Evolutionary conservation across 2,113 vertebrate genomes (phyloP).

Genomic region (pig (Sus scrofa)): DNA sequence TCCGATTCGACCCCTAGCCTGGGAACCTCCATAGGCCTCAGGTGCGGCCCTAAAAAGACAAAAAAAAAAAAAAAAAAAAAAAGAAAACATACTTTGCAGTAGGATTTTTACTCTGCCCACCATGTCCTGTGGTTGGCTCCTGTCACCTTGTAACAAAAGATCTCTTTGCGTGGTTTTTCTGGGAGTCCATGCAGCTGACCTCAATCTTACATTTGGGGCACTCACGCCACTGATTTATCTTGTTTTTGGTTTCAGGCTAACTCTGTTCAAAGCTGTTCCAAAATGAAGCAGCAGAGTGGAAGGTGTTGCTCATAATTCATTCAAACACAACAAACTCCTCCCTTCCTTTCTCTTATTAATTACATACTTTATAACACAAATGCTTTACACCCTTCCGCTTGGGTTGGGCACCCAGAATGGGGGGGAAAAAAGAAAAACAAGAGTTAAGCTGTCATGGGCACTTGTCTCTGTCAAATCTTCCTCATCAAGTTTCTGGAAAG

Average conservation of each 20-base stretch:
- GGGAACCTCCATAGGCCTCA: no score
- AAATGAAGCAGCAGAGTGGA: constrained; percentile 77
- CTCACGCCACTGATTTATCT: neutral
- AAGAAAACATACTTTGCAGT: no score
- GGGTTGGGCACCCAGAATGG: constrained; percentile 31
- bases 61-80: no score
- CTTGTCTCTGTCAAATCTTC: constrained; percentile 32
- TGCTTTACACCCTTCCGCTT: constrained; percentile 69
- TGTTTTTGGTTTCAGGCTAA: constrained; percentile 55
- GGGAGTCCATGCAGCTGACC: neutral
- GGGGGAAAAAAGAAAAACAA: constrained; percentile 32
- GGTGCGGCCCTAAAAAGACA: no score
- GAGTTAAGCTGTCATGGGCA: constrained; percentile 54
- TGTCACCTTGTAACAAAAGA: neutral
- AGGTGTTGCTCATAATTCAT: constrained; percentile 73
- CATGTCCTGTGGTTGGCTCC: neutral
- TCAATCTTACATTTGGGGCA: constrained; percentile 25
- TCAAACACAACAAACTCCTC: constrained; percentile 69
- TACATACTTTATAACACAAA: constrained; percentile 76
- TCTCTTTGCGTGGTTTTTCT: neutral
- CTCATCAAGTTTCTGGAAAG: constrained; percentile 56
- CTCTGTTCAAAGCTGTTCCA: constrained; percentile 56
- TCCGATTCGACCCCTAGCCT: no score
- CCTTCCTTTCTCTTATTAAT: constrained; percentile 78
- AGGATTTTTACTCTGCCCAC: neutral